Percentiles rank a stretch among this genome's conserved stretches.
phyloP scores from a whole-genome alignment of 2,888 invertebrate species.

The Tromatobia lineatoria region DNA sequence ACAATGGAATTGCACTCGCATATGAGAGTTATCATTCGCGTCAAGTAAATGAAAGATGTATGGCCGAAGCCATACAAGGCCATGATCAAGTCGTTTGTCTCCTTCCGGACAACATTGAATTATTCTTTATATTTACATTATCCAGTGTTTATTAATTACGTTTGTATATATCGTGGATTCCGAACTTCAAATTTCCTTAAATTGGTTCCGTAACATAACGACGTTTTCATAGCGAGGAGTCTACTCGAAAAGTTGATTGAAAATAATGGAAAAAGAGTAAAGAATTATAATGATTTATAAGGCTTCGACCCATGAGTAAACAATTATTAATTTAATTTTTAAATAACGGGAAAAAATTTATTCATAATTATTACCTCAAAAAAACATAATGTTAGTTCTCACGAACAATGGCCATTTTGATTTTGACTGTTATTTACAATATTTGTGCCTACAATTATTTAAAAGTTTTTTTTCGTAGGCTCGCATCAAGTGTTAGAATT shows the following conservation, averaged over 20 bases:
- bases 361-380: too few relatives aligned
- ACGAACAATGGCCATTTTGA: too few relatives aligned
- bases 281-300: neutral
- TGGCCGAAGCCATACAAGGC: constrained; percentile 35
- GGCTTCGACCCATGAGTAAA: neutral
- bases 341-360: neutral
- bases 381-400: too few relatives aligned
- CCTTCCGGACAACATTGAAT: constrained; percentile 49
- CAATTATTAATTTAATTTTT: neutral
- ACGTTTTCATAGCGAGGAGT: neutral
- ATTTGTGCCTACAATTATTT: too few relatives aligned
- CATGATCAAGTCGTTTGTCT: constrained; percentile 38
- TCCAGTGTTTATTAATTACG: constrained; percentile 4
- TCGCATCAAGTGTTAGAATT: neutral
- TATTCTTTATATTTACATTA: constrained; percentile 41
- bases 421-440: too few relatives aligned
- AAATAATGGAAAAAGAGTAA: neutral
- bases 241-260: neutral
- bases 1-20: constrained; percentile 22
- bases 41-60: constrained; percentile 19
- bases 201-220: neutral
- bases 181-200: neutral
- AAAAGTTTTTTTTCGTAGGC: too few relatives aligned
- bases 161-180: neutral
- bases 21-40: neutral